Evolutionary conservation across 2,797 vertebrate species (phyloP).

Genomic region (Dicrostonyx torquatus): DNA sequence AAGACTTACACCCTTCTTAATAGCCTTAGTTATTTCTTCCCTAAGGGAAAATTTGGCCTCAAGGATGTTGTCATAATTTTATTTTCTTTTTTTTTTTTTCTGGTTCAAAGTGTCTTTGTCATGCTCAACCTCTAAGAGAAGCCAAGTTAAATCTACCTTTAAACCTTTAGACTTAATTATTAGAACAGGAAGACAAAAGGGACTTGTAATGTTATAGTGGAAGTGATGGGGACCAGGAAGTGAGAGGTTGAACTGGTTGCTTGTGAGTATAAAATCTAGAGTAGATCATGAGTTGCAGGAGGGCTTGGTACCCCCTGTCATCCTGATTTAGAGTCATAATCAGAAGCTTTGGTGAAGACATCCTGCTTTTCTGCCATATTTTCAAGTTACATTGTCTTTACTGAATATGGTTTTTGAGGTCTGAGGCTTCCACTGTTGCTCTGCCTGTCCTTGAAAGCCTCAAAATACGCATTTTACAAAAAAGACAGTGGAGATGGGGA

Average conservation of each 20-base stretch:
- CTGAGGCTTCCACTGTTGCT: background rate
- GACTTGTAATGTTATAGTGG: background rate
- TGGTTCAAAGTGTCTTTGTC: background rate
- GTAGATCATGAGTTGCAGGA: background rate
- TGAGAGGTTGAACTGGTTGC: background rate
- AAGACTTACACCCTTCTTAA: conserved; percentile 19
- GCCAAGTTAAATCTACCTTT: conserved; percentile 6
- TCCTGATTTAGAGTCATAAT: background rate
- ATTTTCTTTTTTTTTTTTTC: background rate
- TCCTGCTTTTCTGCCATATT: background rate
- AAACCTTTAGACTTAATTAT: conserved; percentile 15
- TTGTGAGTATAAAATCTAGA: background rate
- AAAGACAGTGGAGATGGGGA: background rate
- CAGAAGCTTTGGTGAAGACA: background rate
- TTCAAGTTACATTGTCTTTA: background rate
- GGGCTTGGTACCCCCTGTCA: background rate
- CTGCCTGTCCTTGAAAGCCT: background rate
- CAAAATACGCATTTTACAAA: background rate
- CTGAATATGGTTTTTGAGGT: background rate
- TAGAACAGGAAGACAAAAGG: background rate
- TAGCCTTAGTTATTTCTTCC: conserved; percentile 27
- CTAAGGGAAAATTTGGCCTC: background rate
- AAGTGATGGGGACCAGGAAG: background rate
- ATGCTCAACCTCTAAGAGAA: conserved; percentile 49
- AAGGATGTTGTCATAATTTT: conserved; percentile 36